phyloP scores from a whole-genome alignment of 2,888 invertebrate species.

The Cheilosia scutellata region DNA sequence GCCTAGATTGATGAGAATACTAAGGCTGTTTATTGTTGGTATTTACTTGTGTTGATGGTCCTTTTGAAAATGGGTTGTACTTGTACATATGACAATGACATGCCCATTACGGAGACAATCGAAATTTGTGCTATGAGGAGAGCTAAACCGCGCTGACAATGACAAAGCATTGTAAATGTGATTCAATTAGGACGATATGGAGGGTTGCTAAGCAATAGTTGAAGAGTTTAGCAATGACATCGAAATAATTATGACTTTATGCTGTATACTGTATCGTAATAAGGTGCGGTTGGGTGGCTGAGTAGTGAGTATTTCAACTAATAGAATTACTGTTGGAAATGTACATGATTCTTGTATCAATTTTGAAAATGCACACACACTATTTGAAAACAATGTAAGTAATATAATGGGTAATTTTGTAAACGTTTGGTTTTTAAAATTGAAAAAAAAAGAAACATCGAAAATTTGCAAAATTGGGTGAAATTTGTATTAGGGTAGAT shows the following conservation, averaged over 20 bases:
- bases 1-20: conserved; percentile 39
- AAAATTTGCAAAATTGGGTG: too few relatives aligned
- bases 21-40: conserved; percentile 19
- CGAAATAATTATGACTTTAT: neutral
- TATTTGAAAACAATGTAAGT: too few relatives aligned
- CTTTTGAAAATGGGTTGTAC: neutral
- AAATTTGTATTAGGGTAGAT: too few relatives aligned
- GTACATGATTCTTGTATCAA: too few relatives aligned
- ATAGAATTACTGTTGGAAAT: too few relatives aligned
- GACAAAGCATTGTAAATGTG: conserved; percentile 11
- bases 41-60: conserved; percentile 7
- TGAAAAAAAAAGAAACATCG: too few relatives aligned
- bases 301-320: too few relatives aligned
- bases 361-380: too few relatives aligned
- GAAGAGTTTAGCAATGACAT: neutral
- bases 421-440: too few relatives aligned
- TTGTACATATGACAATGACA: neutral
- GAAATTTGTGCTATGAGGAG: conserved; percentile 12
- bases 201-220: neutral
- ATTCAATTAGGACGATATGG: conserved; percentile 7
- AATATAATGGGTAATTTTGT: too few relatives aligned
- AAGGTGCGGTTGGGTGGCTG: too few relatives aligned
- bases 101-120: conserved; percentile 3
- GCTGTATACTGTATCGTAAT: too few relatives aligned
- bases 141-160: conserved; percentile 2